These are phyloP conservation scores for Dione juno DNA, from an alignment of 2,888 invertebrate genomes.

Conservation along the genomic window DNA sequence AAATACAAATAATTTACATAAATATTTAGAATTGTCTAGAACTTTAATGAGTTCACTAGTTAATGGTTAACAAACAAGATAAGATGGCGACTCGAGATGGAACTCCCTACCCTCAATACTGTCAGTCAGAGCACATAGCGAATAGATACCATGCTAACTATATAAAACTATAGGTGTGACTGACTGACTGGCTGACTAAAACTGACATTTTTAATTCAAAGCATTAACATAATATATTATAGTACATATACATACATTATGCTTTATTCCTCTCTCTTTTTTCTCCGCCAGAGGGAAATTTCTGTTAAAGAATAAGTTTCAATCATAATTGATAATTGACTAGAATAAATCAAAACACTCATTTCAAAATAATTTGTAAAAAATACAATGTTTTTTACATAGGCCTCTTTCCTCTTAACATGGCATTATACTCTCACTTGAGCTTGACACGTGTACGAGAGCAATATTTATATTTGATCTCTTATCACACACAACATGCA, in stretches of 20 bases:
- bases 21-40: constrained; percentile 4
- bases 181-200: too few relatives aligned
- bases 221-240: too few relatives aligned
- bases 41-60: background rate
- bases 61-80: background rate
- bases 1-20: background rate
- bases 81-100: background rate
- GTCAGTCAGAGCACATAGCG: too few relatives aligned
- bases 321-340: too few relatives aligned
- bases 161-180: too few relatives aligned
- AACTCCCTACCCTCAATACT: background rate
- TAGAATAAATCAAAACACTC: background rate
- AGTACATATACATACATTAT: too few relatives aligned
- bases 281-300: too few relatives aligned
- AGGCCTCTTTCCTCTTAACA: background rate
- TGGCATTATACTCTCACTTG: constrained; percentile 3
- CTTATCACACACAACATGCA: constrained; percentile 12
- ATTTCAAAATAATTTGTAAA: background rate
- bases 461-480: constrained; percentile 35
- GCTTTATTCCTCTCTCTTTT: too few relatives aligned
- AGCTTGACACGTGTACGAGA: constrained; percentile 14
- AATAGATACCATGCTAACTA: too few relatives aligned
- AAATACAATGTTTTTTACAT: background rate
- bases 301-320: too few relatives aligned
- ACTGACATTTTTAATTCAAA: too few relatives aligned